These are phyloP conservation scores for Agonopterix arenella DNA, from an alignment of 2,888 invertebrate genomes.

Conservation along the genomic window DNA sequence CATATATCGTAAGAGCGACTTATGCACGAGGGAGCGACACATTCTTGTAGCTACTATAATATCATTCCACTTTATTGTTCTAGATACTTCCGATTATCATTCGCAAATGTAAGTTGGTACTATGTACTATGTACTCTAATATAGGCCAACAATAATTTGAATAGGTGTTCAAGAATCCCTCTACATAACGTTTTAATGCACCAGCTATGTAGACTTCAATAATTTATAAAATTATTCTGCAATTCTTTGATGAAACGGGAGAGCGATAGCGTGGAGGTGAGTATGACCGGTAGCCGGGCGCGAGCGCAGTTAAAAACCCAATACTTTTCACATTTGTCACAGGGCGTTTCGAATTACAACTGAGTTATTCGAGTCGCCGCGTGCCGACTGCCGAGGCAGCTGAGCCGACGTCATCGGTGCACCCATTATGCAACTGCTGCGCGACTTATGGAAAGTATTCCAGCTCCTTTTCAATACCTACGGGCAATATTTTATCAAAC, in stretches of 20 bases:
- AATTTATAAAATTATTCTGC: too few relatives aligned
- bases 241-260: slow-evolving; percentile 11
- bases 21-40: too few relatives aligned
- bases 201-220: too few relatives aligned
- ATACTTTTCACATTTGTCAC: slow-evolving; percentile 64
- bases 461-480: slow-evolving; percentile 7
- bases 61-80: too few relatives aligned
- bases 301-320: slow-evolving; percentile 36
- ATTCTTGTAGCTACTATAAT: too few relatives aligned
- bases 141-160: too few relatives aligned
- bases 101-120: too few relatives aligned
- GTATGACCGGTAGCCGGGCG: slow-evolving; percentile 12
- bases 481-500: slow-evolving; percentile 32
- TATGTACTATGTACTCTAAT: too few relatives aligned
- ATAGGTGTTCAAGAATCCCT: too few relatives aligned
- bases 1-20: too few relatives aligned
- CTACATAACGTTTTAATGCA: too few relatives aligned
- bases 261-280: slow-evolving; percentile 5
- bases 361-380: slow-evolving; percentile 51
- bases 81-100: too few relatives aligned
- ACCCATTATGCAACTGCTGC: slow-evolving; percentile 21
- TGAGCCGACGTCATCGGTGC: slow-evolving; percentile 38
- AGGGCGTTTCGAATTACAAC: slow-evolving; percentile 50
- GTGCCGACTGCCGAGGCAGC: slow-evolving; percentile 32
- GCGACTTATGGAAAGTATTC: slow-evolving; percentile 18